Base-by-base conservation (phyloP, 1,140 invertebrate species). In the Ctenoplectra terminalis region DNA sequence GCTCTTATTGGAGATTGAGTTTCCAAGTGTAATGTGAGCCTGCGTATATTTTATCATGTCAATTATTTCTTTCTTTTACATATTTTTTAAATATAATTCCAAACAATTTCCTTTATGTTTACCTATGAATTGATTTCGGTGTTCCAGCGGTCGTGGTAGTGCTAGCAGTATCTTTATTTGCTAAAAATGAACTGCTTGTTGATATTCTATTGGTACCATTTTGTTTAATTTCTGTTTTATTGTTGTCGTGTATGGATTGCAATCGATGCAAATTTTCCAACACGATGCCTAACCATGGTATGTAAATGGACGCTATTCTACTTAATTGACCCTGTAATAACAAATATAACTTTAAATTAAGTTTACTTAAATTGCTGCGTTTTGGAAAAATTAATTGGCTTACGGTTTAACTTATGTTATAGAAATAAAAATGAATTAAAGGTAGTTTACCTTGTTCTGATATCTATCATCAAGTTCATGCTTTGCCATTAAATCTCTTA, bases 381-480 rank as follows among this genome's bases (percentile, higher is more conserved):
- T 40, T 40, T 40, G 40, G 40, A 6, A 23, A n/a, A 40, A 23
- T n/a, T 34, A 20, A 34, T 61, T 34, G 3, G 31, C 15, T 64
- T 26, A 43, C 9, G 17, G 40, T 37, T n/a, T 8, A 26, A 37
- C 17, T 40, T 64, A 64, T 64, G 3, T 40, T 26, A 23, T 54
- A 34, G 0, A 9, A 23, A 31, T 34, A 67, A 54, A 64, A 46
- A 43, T 43, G 46, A 4, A 56, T 37, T 40, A 34, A 56, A 82
- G 13, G 20, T 23, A 20, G n/a, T 34, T 61, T 48, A 94, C 94
- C 85, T 96, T 95, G 83, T 95, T 95, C 87, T 96, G 95, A 92
- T 99, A 99, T 80, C 98, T 94, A 90, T 98, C 97, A 93, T 99
- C 99, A 89, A 98, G 95, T 87, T 99, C 97, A 93, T 99, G 99